Evolutionary conservation across 2,113 vertebrate genomes (phyloP).

Genomic region (Nothoprocta perdicaria): DNA sequence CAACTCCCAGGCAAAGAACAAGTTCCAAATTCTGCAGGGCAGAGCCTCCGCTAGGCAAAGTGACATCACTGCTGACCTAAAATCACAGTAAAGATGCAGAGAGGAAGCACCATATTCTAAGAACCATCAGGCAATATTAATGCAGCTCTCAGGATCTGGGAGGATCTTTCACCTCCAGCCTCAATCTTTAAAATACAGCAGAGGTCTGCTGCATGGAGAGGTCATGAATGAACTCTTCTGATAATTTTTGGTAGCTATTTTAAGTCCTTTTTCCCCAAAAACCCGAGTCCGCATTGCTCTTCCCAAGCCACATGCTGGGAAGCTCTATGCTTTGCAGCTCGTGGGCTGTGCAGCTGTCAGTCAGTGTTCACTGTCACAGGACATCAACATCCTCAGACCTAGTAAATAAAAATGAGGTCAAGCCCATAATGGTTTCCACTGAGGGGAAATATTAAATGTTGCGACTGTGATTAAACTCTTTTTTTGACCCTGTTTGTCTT

Average conservation of each 20-base stretch:
- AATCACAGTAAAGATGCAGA: not conserved
- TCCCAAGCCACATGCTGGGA: constrained; percentile 24
- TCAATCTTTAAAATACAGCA: not conserved
- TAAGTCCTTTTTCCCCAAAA: not conserved
- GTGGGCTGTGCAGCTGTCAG: not conserved
- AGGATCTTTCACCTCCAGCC: not conserved
- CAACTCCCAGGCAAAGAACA: not conserved
- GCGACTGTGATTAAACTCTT: constrained; percentile 16
- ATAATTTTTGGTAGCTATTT: constrained; percentile 27
- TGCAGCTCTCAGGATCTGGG: not conserved
- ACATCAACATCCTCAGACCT: not conserved
- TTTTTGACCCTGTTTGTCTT: not conserved
- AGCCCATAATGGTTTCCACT: constrained; percentile 1
- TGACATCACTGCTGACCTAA: not conserved
- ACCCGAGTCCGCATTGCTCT: not conserved
- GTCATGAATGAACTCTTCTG: constrained; percentile 4
- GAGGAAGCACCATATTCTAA: not conserved
- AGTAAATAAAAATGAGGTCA: constrained; percentile 51
- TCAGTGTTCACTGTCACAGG: not conserved
- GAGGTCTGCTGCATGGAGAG: constrained; percentile 26
- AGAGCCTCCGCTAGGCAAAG: not conserved
- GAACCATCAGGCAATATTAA: not conserved
- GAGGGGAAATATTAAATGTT: constrained; percentile 29
- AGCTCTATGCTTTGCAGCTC: not conserved
- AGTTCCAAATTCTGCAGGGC: not conserved